These are phyloP conservation scores for Synanceia verrucosa DNA, from an alignment of 2,797 vertebrate genomes.

Conservation along the genomic window DNA sequence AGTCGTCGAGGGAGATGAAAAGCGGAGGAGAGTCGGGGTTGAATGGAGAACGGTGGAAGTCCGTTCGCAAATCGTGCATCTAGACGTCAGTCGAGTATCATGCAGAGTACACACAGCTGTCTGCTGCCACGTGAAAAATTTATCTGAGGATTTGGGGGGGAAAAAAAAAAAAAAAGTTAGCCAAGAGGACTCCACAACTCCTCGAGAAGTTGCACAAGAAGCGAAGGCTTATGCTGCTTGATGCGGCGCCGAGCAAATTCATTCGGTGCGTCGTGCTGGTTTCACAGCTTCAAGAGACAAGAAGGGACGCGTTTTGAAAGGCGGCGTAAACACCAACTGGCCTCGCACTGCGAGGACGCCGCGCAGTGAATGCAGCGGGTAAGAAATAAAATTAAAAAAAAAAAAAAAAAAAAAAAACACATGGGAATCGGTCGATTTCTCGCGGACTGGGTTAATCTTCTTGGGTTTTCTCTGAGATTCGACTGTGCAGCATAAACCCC, in stretches of 20 bases:
- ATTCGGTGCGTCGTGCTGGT: constrained; percentile 12
- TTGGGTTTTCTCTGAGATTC: constrained; percentile 59
- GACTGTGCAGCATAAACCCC: constrained; percentile 60
- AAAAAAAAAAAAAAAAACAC: constrained; percentile 61
- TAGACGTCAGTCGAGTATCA: not conserved
- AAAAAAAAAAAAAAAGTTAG: constrained; percentile 14
- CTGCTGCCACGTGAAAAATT: not conserved
- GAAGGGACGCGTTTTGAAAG: constrained; percentile 19
- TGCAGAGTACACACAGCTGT: not conserved
- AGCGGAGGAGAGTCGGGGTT: constrained; percentile 9
- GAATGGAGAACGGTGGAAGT: not conserved
- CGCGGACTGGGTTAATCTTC: constrained; percentile 57
- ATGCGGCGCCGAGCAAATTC: constrained; percentile 35
- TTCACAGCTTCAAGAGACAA: constrained; percentile 35
- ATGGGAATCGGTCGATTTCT: constrained; percentile 26
- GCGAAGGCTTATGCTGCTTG: constrained; percentile 33
- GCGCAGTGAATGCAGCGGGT: constrained; percentile 26
- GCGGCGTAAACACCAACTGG: constrained; percentile 28
- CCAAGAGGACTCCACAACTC: constrained; percentile 29
- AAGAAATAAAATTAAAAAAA: too few relatives aligned
- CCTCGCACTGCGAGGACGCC: constrained; percentile 18
- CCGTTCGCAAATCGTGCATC: constrained; percentile 21
- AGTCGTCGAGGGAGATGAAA: constrained; percentile 7
- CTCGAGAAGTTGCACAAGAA: constrained; percentile 18
- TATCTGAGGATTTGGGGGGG: not conserved